phyloP scores from a whole-genome alignment of 1,140 invertebrate species.

The Hypothenemus hampei region DNA sequence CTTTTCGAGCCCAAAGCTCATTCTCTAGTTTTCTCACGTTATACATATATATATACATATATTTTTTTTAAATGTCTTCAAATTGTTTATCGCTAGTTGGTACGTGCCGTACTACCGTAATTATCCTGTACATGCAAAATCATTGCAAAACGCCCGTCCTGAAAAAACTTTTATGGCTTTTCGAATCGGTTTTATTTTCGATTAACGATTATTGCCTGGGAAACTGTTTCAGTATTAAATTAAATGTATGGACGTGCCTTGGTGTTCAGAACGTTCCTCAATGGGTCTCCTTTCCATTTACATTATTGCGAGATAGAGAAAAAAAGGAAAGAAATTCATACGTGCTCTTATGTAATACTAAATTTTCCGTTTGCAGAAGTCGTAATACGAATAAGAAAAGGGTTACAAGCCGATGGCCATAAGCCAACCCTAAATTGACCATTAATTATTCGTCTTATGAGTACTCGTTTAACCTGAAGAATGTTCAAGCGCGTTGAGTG shows the following conservation, averaged over 20 bases:
- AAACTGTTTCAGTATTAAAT: conserved; percentile 16
- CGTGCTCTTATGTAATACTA: no score
- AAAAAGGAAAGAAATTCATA: no score
- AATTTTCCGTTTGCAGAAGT: no score
- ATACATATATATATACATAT: no score
- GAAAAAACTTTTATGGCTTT: conserved; percentile 9
- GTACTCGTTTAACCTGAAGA: conserved; percentile 28
- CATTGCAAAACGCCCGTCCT: conserved; percentile 20
- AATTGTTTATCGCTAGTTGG: conserved; percentile 2
- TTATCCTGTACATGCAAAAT: conserved; percentile 28
- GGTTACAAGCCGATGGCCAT: conserved; percentile 20
- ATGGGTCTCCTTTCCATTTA: no score
- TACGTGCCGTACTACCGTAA: conserved; percentile 15
- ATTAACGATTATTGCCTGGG: conserved; percentile 20
- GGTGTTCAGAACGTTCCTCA: conserved; percentile 6
- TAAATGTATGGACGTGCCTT: conserved; percentile 12
- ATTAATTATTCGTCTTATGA: conserved; percentile 31
- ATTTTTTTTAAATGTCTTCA: conserved; percentile 7
- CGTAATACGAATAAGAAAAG: no score
- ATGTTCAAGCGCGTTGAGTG: conserved; percentile 27
- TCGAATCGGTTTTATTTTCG: conserved; percentile 16
- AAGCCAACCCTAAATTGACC: conserved; percentile 32
- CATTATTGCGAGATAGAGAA: no score
- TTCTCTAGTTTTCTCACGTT: no score
- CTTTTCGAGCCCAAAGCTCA: no score